Evolutionary conservation across 2,888 invertebrate species (phyloP), one percentile per base, ranked within the genome.

Genomic region (Caenorhabditis drosophilae): DNA sequence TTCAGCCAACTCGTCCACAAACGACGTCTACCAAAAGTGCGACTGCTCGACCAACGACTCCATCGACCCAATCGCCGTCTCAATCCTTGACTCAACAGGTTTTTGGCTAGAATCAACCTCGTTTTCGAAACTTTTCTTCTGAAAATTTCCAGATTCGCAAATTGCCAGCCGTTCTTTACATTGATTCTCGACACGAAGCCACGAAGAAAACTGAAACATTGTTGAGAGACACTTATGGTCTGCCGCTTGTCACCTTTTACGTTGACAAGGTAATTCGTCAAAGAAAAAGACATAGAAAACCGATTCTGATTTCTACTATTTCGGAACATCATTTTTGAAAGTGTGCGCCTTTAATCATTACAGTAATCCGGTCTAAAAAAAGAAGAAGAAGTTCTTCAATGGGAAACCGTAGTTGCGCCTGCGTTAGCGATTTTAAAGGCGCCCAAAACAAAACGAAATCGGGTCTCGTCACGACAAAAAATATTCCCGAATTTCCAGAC

Each of bases 211-310:
- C 66, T 4, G 80, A 80, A 44, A 64, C 62, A 7, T 42, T 78
- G 26, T 54, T 80, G 16, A 61, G 80, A 26, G 79, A 81, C 34
- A 77, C 73, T 4, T 79, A 82, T 53, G 81, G 82, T 22, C 72
- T 82, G 20, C 82, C 82, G 16, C 60, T 82, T 1, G 80, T 82
- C 42, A 69, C 82, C 6, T 81, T 82, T 51, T 82, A 82, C 53
- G 79, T 82, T 23, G 82, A 82, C 56, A 82, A 81, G 69, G 73
- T 76, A n/a, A 26, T 4, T 35, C 7, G 31, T 9, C 25, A 3
- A 34, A 12, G 31, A 31, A 31, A 9, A 31, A 31, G 12, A 9
- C 6, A 31, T 6, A 6, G 31, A 47, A 7, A 47, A 31, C 31
- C 31, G 15, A 31, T 20, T 31, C 22, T n/a, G n/a, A n/a, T n/a